Percentiles rank a stretch among this genome's conserved stretches.
phyloP scores from a whole-genome alignment of 2,888 invertebrate genomes.

The Eueremaeus valkanovi region DNA sequence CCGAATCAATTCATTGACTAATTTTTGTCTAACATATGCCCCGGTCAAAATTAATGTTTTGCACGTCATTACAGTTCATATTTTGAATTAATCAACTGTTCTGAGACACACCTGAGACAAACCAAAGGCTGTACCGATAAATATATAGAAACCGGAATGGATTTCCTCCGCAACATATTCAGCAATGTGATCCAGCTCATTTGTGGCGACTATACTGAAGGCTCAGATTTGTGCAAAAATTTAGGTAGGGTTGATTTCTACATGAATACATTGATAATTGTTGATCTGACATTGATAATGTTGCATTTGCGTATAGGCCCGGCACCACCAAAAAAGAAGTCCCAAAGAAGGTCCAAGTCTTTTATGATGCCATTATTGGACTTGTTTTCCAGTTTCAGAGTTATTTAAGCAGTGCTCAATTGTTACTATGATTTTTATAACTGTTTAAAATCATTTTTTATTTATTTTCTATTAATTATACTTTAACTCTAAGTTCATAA shows the following conservation, averaged over 20 bases:
- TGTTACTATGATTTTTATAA: too few species aligned
- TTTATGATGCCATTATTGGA: slow-evolving; percentile 5
- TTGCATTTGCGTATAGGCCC: background rate
- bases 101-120: background rate
- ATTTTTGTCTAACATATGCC: too few species aligned
- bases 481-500: too few species aligned
- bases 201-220: background rate
- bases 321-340: background rate
- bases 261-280: background rate
- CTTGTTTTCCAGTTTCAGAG: too few species aligned
- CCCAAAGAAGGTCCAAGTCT: background rate
- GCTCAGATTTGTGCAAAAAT: background rate
- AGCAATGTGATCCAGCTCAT: background rate
- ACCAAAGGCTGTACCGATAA: background rate
- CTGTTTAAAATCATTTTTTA: too few species aligned
- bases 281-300: background rate
- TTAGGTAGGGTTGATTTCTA: background rate
- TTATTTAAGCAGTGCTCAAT: too few species aligned
- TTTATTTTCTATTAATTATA: too few species aligned
- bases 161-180: background rate
- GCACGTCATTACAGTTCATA: too few species aligned
- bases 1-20: too few species aligned
- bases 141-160: background rate
- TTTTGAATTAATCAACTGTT: background rate
- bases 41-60: too few species aligned